Evolutionary conservation across 2,113 vertebrate species (phyloP), one percentile per base, ranked within the genome.

Genomic region (Buteo buteo): DNA sequence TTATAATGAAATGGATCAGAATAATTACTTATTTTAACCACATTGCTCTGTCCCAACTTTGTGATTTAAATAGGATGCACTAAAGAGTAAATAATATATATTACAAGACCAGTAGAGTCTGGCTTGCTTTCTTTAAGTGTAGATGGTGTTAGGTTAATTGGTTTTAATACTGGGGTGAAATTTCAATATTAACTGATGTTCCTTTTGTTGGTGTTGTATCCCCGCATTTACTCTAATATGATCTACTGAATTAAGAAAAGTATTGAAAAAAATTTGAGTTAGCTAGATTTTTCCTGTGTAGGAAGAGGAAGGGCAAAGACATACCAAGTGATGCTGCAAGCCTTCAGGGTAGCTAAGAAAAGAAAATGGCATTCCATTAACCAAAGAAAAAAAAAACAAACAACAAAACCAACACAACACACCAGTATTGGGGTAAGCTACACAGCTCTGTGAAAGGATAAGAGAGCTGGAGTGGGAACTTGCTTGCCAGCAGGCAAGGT

Each of bases 401-500:
- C 44, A 45, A 22, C 44, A 16, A 50, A 50, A 26, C 7, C 13
- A 50, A 25, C 24, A 25, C 49, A 50, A 14, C 49, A 50, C 24
- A 26, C 11, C 13, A 14, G 42, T 78, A 14, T 5, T n/a, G 31
- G 10, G 19, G 32, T 58, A 86, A 89, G 25, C 10, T 54, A 58
- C 19, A 17, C 12, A 58, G 58, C 22, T 91, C 52, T 59, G 42
- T 73, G n/a, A 66, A 94, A 88, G 44, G 15, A 45, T n/a, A 54
- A 81, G 52, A 85, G 25, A 61, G 17, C 25, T 86, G 21, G 55
- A 94, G 32, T 26, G 34, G 55, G 44, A 64, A 24, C 26, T 69
- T 76, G 32, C 44, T 76, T 94, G 42, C 81, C 81, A 94, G 44
- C 38, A 93, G 50, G 32, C 84, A 55, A 82, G 83, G 80, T 94